Evolutionary conservation across 2,797 vertebrate species (phyloP).

Genomic region (Eurystomus glaucurus): DNA sequence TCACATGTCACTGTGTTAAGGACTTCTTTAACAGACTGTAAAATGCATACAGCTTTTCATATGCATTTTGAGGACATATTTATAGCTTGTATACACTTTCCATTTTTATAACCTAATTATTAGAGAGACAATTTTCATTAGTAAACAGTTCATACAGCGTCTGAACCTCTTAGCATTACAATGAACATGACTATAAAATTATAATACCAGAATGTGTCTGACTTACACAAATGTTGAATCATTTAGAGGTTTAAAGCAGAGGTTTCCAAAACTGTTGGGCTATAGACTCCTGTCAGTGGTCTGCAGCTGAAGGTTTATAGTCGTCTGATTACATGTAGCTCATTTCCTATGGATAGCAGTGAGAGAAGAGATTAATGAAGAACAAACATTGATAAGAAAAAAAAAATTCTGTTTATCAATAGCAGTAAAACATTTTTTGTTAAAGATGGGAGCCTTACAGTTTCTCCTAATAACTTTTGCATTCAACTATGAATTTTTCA

Average conservation of each 20-base stretch:
- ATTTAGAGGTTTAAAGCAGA: conserved; percentile 5
- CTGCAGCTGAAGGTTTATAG: neutral
- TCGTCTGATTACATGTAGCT: neutral
- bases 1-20: neutral
- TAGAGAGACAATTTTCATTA: neutral
- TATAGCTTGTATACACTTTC: neutral
- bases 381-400: neutral
- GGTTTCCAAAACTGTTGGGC: neutral
- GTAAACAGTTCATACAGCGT: neutral
- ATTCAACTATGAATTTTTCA: neutral
- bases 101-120: conserved; percentile 8
- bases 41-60: neutral
- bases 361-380: neutral
- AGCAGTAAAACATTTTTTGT: neutral
- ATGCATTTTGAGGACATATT: neutral
- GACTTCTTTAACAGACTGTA: neutral
- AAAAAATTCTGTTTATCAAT: neutral
- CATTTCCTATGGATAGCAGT: neutral
- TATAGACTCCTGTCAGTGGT: neutral
- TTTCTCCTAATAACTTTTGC: neutral
- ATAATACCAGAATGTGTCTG: neutral
- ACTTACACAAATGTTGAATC: conserved; percentile 46
- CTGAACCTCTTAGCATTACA: neutral
- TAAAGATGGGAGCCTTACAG: neutral
- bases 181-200: neutral